phyloP scores from a whole-genome alignment of 2,797 vertebrate genomes.

The Semotilus atromaculatus region DNA sequence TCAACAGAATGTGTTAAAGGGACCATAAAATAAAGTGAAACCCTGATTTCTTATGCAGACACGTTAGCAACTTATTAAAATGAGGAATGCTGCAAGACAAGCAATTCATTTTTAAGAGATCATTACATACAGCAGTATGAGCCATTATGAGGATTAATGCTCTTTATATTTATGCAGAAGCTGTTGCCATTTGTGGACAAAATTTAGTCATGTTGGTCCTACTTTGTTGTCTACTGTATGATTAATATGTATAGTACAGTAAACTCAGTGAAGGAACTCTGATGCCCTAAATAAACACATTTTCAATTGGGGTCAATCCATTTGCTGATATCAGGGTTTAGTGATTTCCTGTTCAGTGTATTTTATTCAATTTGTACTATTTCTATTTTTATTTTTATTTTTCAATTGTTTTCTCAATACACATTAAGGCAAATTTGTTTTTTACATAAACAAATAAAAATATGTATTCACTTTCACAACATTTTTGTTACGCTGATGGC shows the following conservation, averaged over 20 bases:
- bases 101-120: constrained; percentile 1
- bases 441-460: too few relatives aligned
- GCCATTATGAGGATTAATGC: constrained; percentile 2
- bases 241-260: background rate
- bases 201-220: background rate
- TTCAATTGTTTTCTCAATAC: background rate
- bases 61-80: background rate
- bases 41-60: background rate
- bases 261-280: background rate
- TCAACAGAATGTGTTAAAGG: too few relatives aligned
- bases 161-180: constrained; percentile 16
- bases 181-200: background rate
- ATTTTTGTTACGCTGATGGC: too few relatives aligned
- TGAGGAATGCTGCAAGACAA: background rate
- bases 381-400: background rate
- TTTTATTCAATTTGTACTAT: background rate
- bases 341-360: background rate
- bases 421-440: too few relatives aligned
- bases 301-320: background rate
- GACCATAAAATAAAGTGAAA: too few relatives aligned
- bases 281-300: background rate
- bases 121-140: background rate
- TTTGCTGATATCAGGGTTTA: background rate
- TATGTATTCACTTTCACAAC: too few relatives aligned
- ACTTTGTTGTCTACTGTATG: background rate